Evolutionary conservation across 2,797 vertebrate genomes (phyloP).

Genomic region (Columba guinea): DNA sequence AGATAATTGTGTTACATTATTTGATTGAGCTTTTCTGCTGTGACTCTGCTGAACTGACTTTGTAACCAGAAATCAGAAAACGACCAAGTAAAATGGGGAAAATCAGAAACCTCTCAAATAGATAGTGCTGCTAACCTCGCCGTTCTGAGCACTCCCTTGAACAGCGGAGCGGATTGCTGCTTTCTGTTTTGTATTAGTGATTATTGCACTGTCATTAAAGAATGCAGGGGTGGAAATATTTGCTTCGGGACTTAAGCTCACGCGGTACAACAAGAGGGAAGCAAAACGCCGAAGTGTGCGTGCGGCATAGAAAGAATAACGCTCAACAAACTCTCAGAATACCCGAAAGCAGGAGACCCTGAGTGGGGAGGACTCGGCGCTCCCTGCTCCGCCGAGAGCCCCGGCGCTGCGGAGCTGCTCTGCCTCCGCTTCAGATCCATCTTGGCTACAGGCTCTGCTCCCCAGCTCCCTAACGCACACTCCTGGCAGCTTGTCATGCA

Average conservation of each 20-base stretch:
- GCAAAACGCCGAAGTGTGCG: neutral
- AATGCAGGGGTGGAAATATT: constrained; percentile 16
- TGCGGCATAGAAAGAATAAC: neutral
- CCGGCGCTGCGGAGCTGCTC: neutral
- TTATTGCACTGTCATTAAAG: constrained; percentile 3
- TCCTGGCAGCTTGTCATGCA: neutral
- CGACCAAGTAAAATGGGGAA: neutral
- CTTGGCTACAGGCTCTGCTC: neutral
- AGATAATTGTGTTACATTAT: neutral
- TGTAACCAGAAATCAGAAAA: neutral
- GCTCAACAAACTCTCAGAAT: neutral
- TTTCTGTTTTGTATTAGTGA: constrained; percentile 15
- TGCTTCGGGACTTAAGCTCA: neutral
- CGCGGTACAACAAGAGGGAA: neutral
- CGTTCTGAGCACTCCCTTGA: neutral
- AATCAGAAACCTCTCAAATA: neutral
- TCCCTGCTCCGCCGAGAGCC: neutral
- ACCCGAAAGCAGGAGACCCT: neutral
- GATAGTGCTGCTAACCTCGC: neutral
- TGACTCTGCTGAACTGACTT: neutral
- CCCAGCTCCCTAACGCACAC: neutral
- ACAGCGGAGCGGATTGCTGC: neutral
- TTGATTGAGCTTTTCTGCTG: neutral
- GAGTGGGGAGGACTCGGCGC: too few species aligned
- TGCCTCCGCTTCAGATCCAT: neutral